These are phyloP conservation scores for Aplodontia rufa DNA, from an alignment of 2,113 vertebrate genomes.

Conservation along the genomic window DNA sequence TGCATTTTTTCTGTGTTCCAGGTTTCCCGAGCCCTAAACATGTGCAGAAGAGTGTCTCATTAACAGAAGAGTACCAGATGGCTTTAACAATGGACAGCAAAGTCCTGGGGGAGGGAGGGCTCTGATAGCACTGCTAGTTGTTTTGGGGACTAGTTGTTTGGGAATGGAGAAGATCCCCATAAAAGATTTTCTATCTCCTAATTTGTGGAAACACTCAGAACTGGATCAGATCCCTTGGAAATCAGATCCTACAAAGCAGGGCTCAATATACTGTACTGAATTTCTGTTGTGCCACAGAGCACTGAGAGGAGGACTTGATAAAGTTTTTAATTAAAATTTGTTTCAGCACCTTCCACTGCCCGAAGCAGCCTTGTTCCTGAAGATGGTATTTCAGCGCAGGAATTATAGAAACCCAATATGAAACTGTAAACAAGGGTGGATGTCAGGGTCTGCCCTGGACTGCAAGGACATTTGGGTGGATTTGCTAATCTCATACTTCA, in stretches of 20 bases:
- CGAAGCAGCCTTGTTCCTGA: constrained; percentile 39
- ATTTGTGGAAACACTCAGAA: not conserved
- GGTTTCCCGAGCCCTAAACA: not conserved
- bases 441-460: not conserved
- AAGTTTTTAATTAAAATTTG: constrained; percentile 69
- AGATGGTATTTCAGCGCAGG: constrained; percentile 62
- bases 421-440: constrained; percentile 22
- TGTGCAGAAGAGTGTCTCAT: not conserved
- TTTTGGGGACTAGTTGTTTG: not conserved
- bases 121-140: not conserved
- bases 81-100: not conserved
- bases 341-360: constrained; percentile 73
- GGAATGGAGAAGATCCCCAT: not conserved
- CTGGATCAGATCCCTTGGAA: not conserved
- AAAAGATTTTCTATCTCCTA: not conserved
- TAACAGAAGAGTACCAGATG: not conserved
- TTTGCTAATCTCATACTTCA: not conserved
- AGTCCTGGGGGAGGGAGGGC: rapidly evolving
- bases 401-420: constrained; percentile 47
- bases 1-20: not conserved
- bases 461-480: not conserved
- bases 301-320: constrained; percentile 68
- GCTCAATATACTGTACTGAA: not conserved
- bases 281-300: constrained; percentile 24
- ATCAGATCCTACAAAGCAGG: constrained; percentile 17